Percentiles rank a stretch among this genome's conserved stretches.
These are phyloP conservation scores for Maconellicoccus hirsutus DNA, from an alignment of 1,140 invertebrate genomes.

Conservation along the genomic window DNA sequence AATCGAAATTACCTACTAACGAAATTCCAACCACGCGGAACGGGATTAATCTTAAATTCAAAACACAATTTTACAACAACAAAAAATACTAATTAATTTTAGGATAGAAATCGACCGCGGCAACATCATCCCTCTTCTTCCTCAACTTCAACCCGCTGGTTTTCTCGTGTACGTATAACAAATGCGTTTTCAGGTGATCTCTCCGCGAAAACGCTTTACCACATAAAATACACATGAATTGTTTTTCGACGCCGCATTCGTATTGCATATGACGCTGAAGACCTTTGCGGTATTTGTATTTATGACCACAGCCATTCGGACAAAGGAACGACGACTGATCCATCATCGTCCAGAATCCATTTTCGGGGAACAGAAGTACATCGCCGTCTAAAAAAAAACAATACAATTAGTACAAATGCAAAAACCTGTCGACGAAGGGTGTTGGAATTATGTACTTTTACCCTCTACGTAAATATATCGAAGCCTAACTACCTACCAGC, in stretches of 20 bases:
- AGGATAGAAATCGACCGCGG: not conserved
- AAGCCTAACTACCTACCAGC: no score
- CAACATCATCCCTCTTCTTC: not conserved
- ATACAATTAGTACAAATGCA: no score
- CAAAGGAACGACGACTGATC: constrained; percentile 5
- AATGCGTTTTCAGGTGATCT: constrained; percentile 24
- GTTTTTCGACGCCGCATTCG: constrained; percentile 27
- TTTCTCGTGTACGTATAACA: not conserved
- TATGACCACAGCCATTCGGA: constrained; percentile 32
- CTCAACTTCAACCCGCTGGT: not conserved
- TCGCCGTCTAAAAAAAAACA: not conserved
- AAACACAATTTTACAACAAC: not conserved
- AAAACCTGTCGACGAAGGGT: no score
- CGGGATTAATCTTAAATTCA: no score
- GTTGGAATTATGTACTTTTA: no score
- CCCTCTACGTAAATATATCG: no score
- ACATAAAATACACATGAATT: constrained; percentile 25
- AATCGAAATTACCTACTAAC: no score
- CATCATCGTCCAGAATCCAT: not conserved
- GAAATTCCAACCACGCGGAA: no score
- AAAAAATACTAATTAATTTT: not conserved
- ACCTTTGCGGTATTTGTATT: constrained; percentile 28
- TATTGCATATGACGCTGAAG: constrained; percentile 26
- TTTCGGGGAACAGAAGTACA: not conserved
- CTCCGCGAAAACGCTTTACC: constrained; percentile 23